Conservation (phyloP, 1,140 invertebrate species). For the Bombyx mori region DNA sequence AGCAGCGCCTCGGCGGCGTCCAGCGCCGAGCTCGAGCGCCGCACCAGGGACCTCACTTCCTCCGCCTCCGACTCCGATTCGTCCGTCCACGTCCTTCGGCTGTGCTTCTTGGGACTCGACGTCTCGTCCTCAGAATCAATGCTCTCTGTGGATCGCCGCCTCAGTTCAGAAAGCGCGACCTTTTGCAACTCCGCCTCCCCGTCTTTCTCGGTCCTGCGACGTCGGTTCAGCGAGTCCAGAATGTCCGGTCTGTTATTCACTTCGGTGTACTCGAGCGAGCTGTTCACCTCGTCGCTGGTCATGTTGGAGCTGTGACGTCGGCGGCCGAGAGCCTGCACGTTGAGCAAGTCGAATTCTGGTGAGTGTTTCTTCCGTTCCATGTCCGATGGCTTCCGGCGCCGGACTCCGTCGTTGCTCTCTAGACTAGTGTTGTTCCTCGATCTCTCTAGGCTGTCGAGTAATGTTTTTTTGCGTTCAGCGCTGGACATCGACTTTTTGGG, state of each 20-base stretch:
- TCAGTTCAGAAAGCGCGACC: constrained; percentile 43
- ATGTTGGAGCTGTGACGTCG: constrained; percentile 56
- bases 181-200: constrained; percentile 51
- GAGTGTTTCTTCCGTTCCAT: constrained; percentile 54
- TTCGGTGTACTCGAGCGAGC: constrained; percentile 59
- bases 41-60: constrained; percentile 72
- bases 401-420: constrained; percentile 50
- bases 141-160: constrained; percentile 46
- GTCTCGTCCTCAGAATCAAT: constrained; percentile 48
- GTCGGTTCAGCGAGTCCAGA: constrained; percentile 52
- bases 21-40: constrained; percentile 56
- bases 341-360: constrained; percentile 57
- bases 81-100: constrained; percentile 40
- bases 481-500: constrained; percentile 68
- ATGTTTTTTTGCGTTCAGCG: constrained; percentile 63
- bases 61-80: constrained; percentile 79
- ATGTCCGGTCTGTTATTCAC: constrained; percentile 64
- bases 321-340: constrained; percentile 52
- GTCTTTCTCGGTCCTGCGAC: constrained; percentile 41
- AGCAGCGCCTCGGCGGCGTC: constrained; percentile 56
- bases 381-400: constrained; percentile 55
- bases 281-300: constrained; percentile 60
- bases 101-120: constrained; percentile 48
- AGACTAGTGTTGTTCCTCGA: constrained; percentile 65
- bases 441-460: constrained; percentile 63